Evolutionary conservation across 2,888 invertebrate genomes (phyloP).

Genomic region (Agrochola litura): DNA sequence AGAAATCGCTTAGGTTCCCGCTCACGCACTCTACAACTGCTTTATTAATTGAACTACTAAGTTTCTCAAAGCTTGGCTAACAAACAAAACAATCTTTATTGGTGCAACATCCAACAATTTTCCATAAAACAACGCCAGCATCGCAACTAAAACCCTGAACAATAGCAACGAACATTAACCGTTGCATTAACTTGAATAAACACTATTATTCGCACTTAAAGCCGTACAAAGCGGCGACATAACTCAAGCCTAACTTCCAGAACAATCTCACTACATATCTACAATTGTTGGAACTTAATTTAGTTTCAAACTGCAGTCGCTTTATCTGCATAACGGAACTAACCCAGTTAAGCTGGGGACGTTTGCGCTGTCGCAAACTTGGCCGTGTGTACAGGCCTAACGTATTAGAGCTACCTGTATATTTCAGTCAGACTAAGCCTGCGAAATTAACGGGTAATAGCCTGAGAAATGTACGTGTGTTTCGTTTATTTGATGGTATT

Average conservation of each 20-base stretch:
- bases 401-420: constrained; percentile 28
- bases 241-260: constrained; percentile 56
- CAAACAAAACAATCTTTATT: constrained; percentile 8
- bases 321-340: constrained; percentile 75
- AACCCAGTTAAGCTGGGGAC: constrained; percentile 69
- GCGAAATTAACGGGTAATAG: constrained; percentile 28
- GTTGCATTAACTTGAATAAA: constrained; percentile 55
- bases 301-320: constrained; percentile 72
- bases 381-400: constrained; percentile 48
- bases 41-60: too few species aligned
- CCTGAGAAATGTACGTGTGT: constrained; percentile 7
- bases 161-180: constrained; percentile 41
- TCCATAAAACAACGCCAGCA: constrained; percentile 18
- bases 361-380: constrained; percentile 65
- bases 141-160: constrained; percentile 26
- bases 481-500: constrained; percentile 22
- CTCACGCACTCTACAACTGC: too few species aligned
- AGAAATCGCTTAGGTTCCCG: too few species aligned
- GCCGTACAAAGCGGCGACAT: constrained; percentile 63
- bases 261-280: constrained; percentile 60
- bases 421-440: constrained; percentile 34
- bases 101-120: constrained; percentile 24
- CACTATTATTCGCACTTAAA: constrained; percentile 62
- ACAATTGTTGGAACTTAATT: constrained; percentile 73
- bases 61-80: too few species aligned